Evolutionary conservation across 1,140 invertebrate genomes (phyloP).

Genomic region (Drosophila ohnishii): DNA sequence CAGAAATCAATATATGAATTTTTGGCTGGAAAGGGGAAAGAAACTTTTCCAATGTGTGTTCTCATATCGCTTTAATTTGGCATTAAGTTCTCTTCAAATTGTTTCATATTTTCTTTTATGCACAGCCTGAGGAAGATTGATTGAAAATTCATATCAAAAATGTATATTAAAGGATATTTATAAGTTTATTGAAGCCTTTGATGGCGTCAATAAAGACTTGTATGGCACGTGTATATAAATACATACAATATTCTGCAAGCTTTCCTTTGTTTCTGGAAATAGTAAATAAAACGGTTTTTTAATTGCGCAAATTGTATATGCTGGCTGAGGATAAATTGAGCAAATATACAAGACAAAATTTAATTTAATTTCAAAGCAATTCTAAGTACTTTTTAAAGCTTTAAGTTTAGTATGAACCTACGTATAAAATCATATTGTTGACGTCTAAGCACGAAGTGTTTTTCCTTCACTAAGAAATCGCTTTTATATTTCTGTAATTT

Average conservation of each 20-base stretch:
- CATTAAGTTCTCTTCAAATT: conserved; percentile 33
- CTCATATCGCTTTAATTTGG: conserved; percentile 28
- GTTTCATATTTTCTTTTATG: not conserved
- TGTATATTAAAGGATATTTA: conserved; percentile 1
- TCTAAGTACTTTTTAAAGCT: not conserved
- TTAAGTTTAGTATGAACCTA: not conserved
- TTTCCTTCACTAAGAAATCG: not conserved
- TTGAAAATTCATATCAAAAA: conserved; percentile 25
- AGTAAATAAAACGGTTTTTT: not conserved
- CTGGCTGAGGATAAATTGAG: not conserved
- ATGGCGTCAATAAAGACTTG: not conserved
- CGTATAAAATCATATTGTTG: too few relatives aligned
- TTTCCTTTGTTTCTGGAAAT: not conserved
- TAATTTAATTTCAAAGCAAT: not conserved
- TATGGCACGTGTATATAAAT: not conserved
- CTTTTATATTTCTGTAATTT: not conserved
- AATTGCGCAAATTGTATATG: not conserved
- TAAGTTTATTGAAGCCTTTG: not conserved
- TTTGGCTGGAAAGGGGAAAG: not conserved
- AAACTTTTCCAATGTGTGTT: conserved; percentile 38
- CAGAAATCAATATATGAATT: conserved; percentile 33
- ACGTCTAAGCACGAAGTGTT: not conserved
- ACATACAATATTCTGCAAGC: not conserved
- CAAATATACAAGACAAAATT: not conserved
- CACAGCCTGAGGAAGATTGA: conserved; percentile 18